These are phyloP conservation scores for Periophthalmus magnuspinnatus DNA, from an alignment of 2,797 vertebrate species.

Conservation along the genomic window DNA sequence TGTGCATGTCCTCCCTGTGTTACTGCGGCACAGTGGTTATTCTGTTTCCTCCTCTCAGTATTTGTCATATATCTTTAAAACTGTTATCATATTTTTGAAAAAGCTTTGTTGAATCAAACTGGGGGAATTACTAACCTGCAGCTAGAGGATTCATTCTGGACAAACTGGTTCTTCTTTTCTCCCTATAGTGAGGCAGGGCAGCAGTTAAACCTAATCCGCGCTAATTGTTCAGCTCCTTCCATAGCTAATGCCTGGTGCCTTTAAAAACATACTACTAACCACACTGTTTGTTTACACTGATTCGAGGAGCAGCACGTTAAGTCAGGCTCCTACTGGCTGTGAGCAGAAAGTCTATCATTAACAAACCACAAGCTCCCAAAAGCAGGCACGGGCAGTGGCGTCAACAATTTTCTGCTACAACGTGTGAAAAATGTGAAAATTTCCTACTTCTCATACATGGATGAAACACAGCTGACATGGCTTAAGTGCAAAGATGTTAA, in stretches of 20 bases:
- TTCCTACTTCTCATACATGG: background rate
- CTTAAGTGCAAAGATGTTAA: background rate
- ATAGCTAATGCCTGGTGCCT: background rate
- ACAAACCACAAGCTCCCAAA: conserved; percentile 76
- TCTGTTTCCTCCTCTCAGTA: background rate
- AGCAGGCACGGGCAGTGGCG: conserved; percentile 4
- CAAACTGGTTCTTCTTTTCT: background rate
- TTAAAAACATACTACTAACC: background rate
- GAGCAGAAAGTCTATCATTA: conserved; percentile 81
- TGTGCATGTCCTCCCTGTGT: background rate
- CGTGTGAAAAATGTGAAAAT: background rate
- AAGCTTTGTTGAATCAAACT: background rate
- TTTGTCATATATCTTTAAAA: background rate
- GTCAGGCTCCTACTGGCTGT: conserved; percentile 62
- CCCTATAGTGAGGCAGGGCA: background rate
- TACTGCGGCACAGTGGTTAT: background rate
- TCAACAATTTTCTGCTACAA: background rate
- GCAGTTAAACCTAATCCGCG: background rate
- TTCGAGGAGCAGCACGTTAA: conserved; percentile 13
- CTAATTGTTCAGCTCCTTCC: background rate
- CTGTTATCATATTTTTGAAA: background rate
- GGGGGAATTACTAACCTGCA: background rate
- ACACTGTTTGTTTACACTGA: background rate
- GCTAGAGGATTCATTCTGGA: background rate
- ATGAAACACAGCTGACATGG: background rate